Evolutionary conservation across 2,888 invertebrate genomes (phyloP).

Genomic region (Formica aserva): DNA sequence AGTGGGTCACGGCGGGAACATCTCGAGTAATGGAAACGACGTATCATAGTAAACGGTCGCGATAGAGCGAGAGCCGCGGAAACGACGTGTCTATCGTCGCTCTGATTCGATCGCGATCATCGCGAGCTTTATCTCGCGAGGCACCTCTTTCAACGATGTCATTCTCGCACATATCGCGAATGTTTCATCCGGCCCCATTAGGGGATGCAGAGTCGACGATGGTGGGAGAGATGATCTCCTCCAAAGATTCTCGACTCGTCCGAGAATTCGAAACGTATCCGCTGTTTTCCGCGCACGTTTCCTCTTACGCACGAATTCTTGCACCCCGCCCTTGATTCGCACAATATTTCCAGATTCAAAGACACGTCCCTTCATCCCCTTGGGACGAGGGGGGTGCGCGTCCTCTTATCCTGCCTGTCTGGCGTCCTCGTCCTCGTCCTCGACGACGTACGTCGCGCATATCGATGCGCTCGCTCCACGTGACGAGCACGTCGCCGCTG

Average conservation of each 20-base stretch:
- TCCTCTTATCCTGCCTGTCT: slow-evolving; percentile 56
- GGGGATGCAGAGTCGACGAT: slow-evolving; percentile 13
- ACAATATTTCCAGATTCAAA: slow-evolving; percentile 70
- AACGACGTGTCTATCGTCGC: background rate
- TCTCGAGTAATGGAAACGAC: slow-evolving; percentile 27
- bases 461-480: slow-evolving; percentile 66
- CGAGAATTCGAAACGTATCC: background rate
- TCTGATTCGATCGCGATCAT: background rate
- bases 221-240: background rate
- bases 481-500: slow-evolving; percentile 29
- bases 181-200: background rate
- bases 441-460: slow-evolving; percentile 64
- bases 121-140: slow-evolving; percentile 9
- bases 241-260: background rate
- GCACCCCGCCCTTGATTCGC: slow-evolving; percentile 59
- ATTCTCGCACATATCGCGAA: background rate
- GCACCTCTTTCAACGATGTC: background rate
- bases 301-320: slow-evolving; percentile 69
- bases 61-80: slow-evolving; percentile 4
- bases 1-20: slow-evolving; percentile 19
- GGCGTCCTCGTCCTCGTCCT: slow-evolving; percentile 26
- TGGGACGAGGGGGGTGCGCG: too few relatives aligned
- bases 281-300: slow-evolving; percentile 60
- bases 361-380: slow-evolving; percentile 60
- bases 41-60: slow-evolving; percentile 23